Percentiles rank a stretch among this genome's conserved stretches.
Conservation (phyloP, 1,140 invertebrate genomes). For the Zaprionus tsacasi region DNA sequence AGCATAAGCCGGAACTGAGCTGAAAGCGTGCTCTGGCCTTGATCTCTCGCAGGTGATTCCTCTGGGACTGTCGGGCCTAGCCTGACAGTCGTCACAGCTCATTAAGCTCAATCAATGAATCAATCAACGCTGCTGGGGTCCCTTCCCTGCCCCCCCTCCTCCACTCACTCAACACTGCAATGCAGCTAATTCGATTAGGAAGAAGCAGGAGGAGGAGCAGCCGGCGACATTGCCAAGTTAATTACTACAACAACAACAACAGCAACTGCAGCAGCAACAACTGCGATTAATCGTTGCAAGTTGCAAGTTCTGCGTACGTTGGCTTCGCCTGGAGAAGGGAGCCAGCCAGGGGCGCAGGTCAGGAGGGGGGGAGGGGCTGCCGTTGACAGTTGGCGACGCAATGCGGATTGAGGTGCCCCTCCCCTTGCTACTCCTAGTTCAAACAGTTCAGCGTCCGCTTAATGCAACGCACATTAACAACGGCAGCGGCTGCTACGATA, state of each 20-base stretch:
- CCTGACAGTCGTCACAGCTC: conserved; percentile 45
- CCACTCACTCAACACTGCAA: conserved; percentile 20
- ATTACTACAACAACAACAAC: conserved; percentile 52
- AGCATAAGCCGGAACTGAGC: conserved; percentile 70
- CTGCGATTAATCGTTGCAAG: conserved; percentile 36
- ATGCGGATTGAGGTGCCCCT: background rate
- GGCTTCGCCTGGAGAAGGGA: too few species aligned
- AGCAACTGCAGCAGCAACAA: conserved; percentile 13
- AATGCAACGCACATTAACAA: conserved; percentile 29
- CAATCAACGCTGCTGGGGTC: conserved; percentile 20
- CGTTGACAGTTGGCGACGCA: background rate
- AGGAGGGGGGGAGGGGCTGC: too few species aligned
- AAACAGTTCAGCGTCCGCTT: conserved; percentile 39
- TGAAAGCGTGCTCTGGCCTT: background rate
- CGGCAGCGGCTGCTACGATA: background rate
- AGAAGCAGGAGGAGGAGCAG: conserved; percentile 27
- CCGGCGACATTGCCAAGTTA: conserved; percentile 62
- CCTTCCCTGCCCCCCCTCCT: background rate
- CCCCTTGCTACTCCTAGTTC: background rate
- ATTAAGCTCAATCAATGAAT: conserved; percentile 76
- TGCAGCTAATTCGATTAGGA: conserved; percentile 72
- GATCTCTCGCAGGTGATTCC: background rate
- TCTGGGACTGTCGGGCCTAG: background rate
- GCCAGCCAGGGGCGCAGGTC: too few species aligned
- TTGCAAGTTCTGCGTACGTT: conserved; percentile 18